phyloP scores from a whole-genome alignment of 2,113 vertebrate genomes.

The Scatophagus argus region DNA sequence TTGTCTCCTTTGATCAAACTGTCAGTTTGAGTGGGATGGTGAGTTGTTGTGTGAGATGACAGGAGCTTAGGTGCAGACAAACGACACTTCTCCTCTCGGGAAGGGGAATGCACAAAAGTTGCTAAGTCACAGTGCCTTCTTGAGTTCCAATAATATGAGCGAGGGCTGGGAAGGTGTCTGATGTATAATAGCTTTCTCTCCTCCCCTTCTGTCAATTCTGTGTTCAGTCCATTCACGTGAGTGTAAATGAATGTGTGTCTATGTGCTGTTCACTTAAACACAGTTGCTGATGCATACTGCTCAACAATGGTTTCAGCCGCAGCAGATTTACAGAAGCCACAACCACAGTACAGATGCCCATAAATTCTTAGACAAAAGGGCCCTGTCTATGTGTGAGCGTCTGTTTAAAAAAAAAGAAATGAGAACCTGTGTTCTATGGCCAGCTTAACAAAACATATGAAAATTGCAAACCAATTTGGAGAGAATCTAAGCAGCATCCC shows the following conservation, averaged over 20 bases:
- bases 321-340: slow-evolving; percentile 60
- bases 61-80: slow-evolving; percentile 55
- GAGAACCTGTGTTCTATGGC: slow-evolving; percentile 48
- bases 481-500: slow-evolving; percentile 53
- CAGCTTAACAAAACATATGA: slow-evolving; percentile 68
- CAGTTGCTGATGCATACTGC: slow-evolving; percentile 43
- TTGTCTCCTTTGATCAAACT: slow-evolving; percentile 79
- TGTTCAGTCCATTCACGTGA: slow-evolving; percentile 37
- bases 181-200: slow-evolving; percentile 55
- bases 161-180: slow-evolving; percentile 33
- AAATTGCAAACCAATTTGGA: slow-evolving; percentile 69
- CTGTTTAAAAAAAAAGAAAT: slow-evolving; percentile 14
- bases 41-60: slow-evolving; percentile 62
- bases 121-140: slow-evolving; percentile 53
- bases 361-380: slow-evolving; percentile 30
- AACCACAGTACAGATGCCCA: slow-evolving; percentile 63
- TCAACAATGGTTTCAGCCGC: slow-evolving; percentile 46
- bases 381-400: background rate
- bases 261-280: slow-evolving; percentile 50
- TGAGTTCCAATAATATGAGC: slow-evolving; percentile 44
- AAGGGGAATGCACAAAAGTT: slow-evolving; percentile 55
- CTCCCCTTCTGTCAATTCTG: slow-evolving; percentile 51
- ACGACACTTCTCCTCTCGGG: slow-evolving; percentile 43
- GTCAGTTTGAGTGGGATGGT: slow-evolving; percentile 70
- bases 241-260: slow-evolving; percentile 10